phyloP scores from a whole-genome alignment of 2,113 vertebrate genomes.

The Vicugna pacos region DNA sequence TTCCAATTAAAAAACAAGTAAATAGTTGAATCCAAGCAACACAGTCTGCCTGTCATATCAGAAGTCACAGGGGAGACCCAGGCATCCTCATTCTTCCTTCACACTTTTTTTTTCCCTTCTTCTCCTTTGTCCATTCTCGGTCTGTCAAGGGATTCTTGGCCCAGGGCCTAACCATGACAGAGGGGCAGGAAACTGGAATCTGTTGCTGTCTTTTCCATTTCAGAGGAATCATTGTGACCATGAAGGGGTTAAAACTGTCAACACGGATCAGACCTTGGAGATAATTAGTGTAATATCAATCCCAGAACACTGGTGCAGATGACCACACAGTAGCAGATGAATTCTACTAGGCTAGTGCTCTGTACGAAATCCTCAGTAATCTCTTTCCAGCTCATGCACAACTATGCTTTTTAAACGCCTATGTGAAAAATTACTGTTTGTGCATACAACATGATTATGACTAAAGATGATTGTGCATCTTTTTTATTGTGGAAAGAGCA shows the following conservation, averaged over 20 bases:
- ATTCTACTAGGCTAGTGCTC: slow-evolving; percentile 47
- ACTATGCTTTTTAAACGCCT: background rate
- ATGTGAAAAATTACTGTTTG: slow-evolving; percentile 32
- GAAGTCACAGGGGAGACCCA: background rate
- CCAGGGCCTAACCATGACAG: background rate
- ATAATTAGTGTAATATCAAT: slow-evolving; percentile 77
- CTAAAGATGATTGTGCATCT: background rate
- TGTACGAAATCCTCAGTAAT: slow-evolving; percentile 63
- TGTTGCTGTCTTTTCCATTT: slow-evolving; percentile 1
- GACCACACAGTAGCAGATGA: slow-evolving; percentile 47
- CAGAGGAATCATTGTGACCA: background rate
- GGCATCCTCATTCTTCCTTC: fast-evolving
- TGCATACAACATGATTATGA: slow-evolving; percentile 3
- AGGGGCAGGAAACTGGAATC: slow-evolving; percentile 54
- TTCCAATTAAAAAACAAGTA: background rate
- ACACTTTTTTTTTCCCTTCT: fast-evolving
- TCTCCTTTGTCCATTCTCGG: background rate
- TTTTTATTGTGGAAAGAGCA: slow-evolving; percentile 39
- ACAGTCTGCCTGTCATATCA: background rate
- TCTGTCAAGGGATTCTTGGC: background rate
- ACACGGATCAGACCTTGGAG: slow-evolving; percentile 62
- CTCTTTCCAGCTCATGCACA: background rate
- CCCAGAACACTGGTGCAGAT: slow-evolving; percentile 31
- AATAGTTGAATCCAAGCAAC: background rate
- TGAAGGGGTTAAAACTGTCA: slow-evolving; percentile 82